Evolutionary conservation across 2,888 invertebrate genomes (phyloP).

Genomic region (Plemyria rubiginata): DNA sequence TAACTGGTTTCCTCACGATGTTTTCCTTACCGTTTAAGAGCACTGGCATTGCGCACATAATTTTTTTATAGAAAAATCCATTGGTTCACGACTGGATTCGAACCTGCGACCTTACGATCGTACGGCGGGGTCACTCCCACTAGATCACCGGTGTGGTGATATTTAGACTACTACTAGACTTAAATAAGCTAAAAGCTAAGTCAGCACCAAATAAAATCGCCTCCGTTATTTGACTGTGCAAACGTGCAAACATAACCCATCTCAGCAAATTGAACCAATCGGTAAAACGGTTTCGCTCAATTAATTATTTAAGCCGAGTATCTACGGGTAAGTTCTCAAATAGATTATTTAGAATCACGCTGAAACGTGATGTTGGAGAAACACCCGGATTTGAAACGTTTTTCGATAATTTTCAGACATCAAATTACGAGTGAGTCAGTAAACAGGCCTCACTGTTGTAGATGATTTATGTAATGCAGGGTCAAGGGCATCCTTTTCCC

Average conservation of each 20-base stretch:
- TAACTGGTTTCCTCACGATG: too few species aligned
- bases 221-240: conserved; percentile 7
- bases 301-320: conserved; percentile 11
- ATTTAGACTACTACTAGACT: too few species aligned
- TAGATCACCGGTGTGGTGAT: too few species aligned
- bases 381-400: conserved; percentile 14
- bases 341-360: conserved; percentile 7
- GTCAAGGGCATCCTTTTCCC: too few species aligned
- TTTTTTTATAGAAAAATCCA: too few species aligned
- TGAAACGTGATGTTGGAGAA: conserved; percentile 7
- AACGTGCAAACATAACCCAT: conserved; percentile 7
- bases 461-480: too few species aligned
- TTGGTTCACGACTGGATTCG: too few species aligned
- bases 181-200: neutral
- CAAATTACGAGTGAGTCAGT: neutral
- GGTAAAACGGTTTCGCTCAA: conserved; percentile 2
- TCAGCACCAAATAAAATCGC: conserved; percentile 8
- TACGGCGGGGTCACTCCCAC: too few species aligned
- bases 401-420: conserved; percentile 1
- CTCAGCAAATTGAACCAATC: conserved; percentile 9
- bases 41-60: too few species aligned
- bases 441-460: too few species aligned
- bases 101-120: too few species aligned
- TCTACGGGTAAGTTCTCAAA: conserved; percentile 4
- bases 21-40: too few species aligned